phyloP scores from a whole-genome alignment of 1,140 invertebrate species.

The Brevipalpus yothersi region DNA sequence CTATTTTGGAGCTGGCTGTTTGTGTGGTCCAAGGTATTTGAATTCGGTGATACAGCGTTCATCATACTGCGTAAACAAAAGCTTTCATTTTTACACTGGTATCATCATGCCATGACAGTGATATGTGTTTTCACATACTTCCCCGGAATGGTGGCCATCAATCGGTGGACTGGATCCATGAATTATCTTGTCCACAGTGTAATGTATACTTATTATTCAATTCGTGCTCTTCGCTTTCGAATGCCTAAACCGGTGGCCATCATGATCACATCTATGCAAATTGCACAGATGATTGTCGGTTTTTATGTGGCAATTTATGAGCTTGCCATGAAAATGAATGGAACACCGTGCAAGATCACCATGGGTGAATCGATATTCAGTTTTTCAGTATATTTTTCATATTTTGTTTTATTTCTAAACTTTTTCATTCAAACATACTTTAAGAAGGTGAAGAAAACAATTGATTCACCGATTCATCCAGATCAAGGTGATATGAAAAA shows the following conservation, averaged over 20 bases:
- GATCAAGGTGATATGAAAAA: no score
- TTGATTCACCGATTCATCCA: no score
- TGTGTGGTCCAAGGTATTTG: conserved; percentile 54
- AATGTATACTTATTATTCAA: conserved; percentile 27
- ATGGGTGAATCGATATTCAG: neutral
- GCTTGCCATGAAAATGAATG: neutral
- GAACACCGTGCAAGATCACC: neutral
- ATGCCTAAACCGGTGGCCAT: conserved; percentile 25
- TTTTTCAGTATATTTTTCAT: conserved; percentile 4
- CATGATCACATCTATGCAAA: conserved; percentile 25
- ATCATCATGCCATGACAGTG: conserved; percentile 29
- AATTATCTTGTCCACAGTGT: conserved; percentile 26
- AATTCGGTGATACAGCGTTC: conserved; percentile 30
- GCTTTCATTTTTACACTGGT: conserved; percentile 33
- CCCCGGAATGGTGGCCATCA: conserved; percentile 13
- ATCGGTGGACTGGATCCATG: conserved; percentile 28
- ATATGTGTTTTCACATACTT: conserved; percentile 19
- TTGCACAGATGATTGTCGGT: conserved; percentile 27
- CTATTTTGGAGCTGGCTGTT: conserved; percentile 92
- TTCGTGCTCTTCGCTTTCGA: conserved; percentile 22
- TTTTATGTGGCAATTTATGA: conserved; percentile 8
- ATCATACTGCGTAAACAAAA: conserved; percentile 27
- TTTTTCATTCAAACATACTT: conserved; percentile 9
- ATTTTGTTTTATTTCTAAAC: conserved; percentile 7
- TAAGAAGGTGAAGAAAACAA: neutral